Percentiles rank a stretch among this genome's conserved stretches.
Evolutionary conservation across 2,113 vertebrate genomes (phyloP).

Genomic region (Dissostichus mawsoni): DNA sequence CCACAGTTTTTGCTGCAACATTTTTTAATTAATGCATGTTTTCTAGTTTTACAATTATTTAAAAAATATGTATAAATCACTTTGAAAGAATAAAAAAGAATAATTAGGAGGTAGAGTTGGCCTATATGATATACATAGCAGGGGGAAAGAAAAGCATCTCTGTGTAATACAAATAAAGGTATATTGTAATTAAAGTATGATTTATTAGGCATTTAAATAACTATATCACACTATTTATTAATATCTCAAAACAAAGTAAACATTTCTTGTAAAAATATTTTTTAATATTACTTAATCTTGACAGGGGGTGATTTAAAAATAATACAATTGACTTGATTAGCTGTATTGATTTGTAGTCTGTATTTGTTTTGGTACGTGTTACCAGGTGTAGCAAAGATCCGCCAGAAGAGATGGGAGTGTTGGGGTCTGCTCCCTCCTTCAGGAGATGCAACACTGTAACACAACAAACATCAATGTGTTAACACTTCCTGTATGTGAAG

Average conservation of each 20-base stretch:
- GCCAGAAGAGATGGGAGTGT: constrained; percentile 86
- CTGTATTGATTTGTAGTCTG: too few species aligned
- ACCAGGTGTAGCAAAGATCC: constrained; percentile 96
- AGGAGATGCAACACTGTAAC: constrained; percentile 90
- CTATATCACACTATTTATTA: background rate
- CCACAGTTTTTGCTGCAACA: background rate
- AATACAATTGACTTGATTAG: too few species aligned
- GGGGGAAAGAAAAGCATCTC: background rate
- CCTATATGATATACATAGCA: background rate
- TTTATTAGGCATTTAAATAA: background rate
- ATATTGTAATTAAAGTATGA: background rate
- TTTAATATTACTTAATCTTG: background rate
- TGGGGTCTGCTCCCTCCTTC: constrained; percentile 91
- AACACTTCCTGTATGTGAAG: constrained; percentile 31
- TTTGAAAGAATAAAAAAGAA: too few species aligned
- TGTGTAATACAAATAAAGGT: background rate
- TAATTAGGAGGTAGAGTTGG: background rate
- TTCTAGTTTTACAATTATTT: background rate
- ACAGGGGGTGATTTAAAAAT: background rate
- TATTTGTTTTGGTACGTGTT: constrained; percentile 63
- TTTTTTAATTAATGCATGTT: background rate
- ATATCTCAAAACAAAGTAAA: background rate
- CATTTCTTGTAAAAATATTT: background rate
- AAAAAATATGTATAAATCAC: too few species aligned
- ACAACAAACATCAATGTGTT: constrained; percentile 68